A percentile compares a stretch with the other conserved stretches of the same genome.
phyloP scores from a whole-genome alignment of 2,888 invertebrate species.

The Odontocerum albicorne region DNA sequence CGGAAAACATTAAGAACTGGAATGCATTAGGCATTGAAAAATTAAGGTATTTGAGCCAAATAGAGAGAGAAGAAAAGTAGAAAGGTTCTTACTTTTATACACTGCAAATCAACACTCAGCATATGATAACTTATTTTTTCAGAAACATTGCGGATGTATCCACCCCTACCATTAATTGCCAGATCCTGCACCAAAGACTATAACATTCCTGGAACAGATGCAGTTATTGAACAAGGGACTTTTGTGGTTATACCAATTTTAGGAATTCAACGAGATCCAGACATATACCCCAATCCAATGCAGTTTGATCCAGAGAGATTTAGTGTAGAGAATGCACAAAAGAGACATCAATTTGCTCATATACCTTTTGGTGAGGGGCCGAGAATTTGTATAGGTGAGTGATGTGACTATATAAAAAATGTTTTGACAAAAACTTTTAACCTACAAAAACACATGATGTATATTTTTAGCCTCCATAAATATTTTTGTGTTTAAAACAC shows the following conservation, averaged over 20 bases:
- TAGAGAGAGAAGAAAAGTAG: too few species aligned
- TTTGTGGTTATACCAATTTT: constrained; percentile 40
- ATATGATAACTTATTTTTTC: constrained; percentile 14
- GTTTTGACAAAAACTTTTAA: too few species aligned
- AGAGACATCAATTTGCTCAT: constrained; percentile 36
- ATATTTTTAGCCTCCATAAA: too few species aligned
- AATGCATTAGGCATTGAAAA: too few species aligned
- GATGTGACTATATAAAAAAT: too few species aligned
- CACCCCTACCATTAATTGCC: constrained; percentile 40
- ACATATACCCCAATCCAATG: constrained; percentile 39
- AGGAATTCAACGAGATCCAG: constrained; percentile 42
- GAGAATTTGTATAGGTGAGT: constrained; percentile 5
- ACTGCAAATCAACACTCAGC: too few species aligned
- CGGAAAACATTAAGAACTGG: too few species aligned
- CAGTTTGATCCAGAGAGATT: constrained; percentile 5
- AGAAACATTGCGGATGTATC: constrained; percentile 45
- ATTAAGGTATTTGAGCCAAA: too few species aligned
- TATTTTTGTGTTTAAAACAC: too few species aligned
- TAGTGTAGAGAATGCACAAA: constrained; percentile 38
- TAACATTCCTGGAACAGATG: constrained; percentile 37
- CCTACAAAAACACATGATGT: too few species aligned
- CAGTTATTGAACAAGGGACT: constrained; percentile 40
- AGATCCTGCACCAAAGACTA: constrained; percentile 38
- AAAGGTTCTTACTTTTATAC: too few species aligned
- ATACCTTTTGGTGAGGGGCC: constrained; percentile 39